phyloP scores from a whole-genome alignment of 2,113 vertebrate genomes.

The Dicentrarchus labrax region DNA sequence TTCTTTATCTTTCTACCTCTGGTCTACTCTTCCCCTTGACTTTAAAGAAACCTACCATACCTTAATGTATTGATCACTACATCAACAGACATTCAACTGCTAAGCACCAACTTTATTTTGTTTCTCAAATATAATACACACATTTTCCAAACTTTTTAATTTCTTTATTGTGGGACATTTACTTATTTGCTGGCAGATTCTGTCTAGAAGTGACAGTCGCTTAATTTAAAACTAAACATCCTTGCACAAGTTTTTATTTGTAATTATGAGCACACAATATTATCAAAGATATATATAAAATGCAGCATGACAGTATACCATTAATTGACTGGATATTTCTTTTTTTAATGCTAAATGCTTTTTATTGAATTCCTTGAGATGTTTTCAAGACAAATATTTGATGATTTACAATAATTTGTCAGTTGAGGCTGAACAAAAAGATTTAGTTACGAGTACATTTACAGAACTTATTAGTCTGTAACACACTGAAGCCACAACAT shows the following conservation, averaged over 20 bases:
- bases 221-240: neutral
- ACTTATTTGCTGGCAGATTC: neutral
- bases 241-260: neutral
- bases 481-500: constrained; percentile 2
- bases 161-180: neutral
- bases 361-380: neutral
- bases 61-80: neutral
- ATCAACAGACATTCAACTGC: neutral
- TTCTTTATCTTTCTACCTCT: constrained; percentile 23
- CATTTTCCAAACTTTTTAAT: neutral
- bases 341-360: neutral
- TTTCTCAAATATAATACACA: neutral
- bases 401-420: neutral
- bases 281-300: constrained; percentile 1
- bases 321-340: neutral
- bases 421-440: neutral
- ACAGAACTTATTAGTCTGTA: neutral
- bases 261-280: neutral
- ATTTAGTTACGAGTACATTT: constrained; percentile 6
- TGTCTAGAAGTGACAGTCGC: neutral
- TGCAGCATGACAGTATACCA: constrained; percentile 9
- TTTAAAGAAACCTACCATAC: neutral
- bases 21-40: neutral
- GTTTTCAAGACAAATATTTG: neutral
- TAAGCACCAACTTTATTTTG: neutral